A percentile compares a stretch with the other conserved stretches of the same genome.
phyloP scores from a whole-genome alignment of 1,140 invertebrate species.

The Trachymyrmex cornetzi region DNA sequence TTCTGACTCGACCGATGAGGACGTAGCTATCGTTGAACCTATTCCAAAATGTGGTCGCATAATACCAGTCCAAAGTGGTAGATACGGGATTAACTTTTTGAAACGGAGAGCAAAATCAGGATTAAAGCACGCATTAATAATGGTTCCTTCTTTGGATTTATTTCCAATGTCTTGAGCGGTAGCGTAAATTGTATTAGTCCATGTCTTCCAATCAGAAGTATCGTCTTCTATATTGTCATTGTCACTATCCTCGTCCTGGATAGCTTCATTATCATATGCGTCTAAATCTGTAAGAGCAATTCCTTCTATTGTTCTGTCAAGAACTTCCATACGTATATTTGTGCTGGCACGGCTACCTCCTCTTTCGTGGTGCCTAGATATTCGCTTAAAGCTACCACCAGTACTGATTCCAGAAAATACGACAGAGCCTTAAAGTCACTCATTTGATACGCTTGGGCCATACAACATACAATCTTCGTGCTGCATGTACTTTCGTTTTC shows the following conservation, averaged over 20 bases:
- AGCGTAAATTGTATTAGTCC: not conserved
- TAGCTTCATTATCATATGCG: not conserved
- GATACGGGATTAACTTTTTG: constrained; percentile 16
- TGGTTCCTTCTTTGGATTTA: not conserved
- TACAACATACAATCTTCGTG: not conserved
- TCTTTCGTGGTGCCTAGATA: not conserved
- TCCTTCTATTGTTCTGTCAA: constrained; percentile 60
- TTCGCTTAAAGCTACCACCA: not conserved
- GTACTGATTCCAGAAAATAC: constrained; percentile 21
- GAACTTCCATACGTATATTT: constrained; percentile 26
- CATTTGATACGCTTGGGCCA: constrained; percentile 30
- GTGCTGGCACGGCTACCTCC: constrained; percentile 14
- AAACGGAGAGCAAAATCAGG: not conserved
- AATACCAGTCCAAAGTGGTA: constrained; percentile 36
- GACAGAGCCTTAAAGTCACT: not conserved
- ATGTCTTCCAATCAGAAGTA: constrained; percentile 25
- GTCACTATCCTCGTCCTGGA: not conserved
- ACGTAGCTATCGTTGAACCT: constrained; percentile 3
- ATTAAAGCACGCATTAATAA: constrained; percentile 36
- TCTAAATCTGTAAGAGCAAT: not conserved
- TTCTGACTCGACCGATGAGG: constrained; percentile 10
- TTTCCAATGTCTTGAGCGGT: not conserved
- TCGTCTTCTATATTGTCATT: not conserved
- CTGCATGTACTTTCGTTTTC: not conserved
- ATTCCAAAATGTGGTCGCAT: constrained; percentile 2